Evolutionary conservation across 2,888 invertebrate genomes (phyloP).

Genomic region (Quadriops clusia): DNA sequence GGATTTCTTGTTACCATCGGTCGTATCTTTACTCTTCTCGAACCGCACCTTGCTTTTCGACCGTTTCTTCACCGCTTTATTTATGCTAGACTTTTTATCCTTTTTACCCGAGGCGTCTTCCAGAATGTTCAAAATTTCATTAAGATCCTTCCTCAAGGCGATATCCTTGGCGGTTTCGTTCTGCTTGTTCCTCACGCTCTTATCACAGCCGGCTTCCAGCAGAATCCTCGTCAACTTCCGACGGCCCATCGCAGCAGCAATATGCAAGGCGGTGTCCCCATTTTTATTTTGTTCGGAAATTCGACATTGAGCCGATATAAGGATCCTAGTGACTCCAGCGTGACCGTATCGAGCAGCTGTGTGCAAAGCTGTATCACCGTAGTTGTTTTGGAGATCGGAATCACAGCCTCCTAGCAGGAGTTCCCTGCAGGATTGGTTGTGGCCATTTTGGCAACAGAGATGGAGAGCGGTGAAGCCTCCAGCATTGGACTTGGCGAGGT

Average conservation of each 20-base stretch:
- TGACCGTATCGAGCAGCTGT: conserved; percentile 93
- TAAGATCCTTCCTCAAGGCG: conserved; percentile 72
- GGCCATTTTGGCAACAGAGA: conserved; percentile 90
- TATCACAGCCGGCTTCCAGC: conserved; percentile 73
- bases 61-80: conserved; percentile 22
- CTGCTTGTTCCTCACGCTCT: conserved; percentile 65
- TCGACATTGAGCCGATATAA: conserved; percentile 79
- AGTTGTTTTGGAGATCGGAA: conserved; percentile 85
- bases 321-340: conserved; percentile 87
- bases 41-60: conserved; percentile 27
- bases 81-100: conserved; percentile 38
- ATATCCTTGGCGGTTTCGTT: conserved; percentile 84
- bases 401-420: conserved; percentile 72
- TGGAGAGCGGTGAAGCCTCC: conserved; percentile 91
- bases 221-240: conserved; percentile 83
- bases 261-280: conserved; percentile 89
- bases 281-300: conserved; percentile 87
- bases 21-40: conserved; percentile 21
- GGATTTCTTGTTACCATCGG: conserved; percentile 13
- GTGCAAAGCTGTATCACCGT: conserved; percentile 89
- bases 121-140: conserved; percentile 72
- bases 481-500: conserved; percentile 56
- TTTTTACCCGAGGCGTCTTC: conserved; percentile 39
- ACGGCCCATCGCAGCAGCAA: conserved; percentile 87
- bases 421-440: conserved; percentile 88